Percentiles rank a stretch among this genome's conserved stretches.
phyloP scores from a whole-genome alignment of 2,888 invertebrate species.

The Terebella lapidaria region DNA sequence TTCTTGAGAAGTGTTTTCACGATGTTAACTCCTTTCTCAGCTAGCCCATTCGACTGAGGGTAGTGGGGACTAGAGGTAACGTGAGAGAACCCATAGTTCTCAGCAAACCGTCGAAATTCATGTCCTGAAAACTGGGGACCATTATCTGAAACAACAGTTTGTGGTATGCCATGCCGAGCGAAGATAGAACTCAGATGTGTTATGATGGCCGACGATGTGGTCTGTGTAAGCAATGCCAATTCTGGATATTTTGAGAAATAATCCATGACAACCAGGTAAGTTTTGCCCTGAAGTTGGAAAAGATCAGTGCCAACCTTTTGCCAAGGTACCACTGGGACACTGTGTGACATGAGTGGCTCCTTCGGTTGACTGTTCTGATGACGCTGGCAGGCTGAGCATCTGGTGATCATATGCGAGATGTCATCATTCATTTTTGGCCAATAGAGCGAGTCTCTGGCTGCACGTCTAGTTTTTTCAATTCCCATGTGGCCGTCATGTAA shows the following conservation, averaged over 20 bases:
- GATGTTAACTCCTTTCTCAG: conserved; percentile 24
- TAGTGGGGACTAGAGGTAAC: conserved; percentile 20
- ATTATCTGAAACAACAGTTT: conserved; percentile 20
- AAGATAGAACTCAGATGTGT: conserved; percentile 10
- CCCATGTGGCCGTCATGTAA: not conserved
- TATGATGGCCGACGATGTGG: conserved; percentile 12
- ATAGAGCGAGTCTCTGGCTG: not conserved
- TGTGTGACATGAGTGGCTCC: not conserved
- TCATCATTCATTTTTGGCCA: not conserved
- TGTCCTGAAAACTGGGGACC: no score
- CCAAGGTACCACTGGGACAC: not conserved
- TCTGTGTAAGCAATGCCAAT: not conserved
- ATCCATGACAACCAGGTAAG: conserved; percentile 8
- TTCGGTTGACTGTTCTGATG: not conserved
- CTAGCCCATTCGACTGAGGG: conserved; percentile 26
- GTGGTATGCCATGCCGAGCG: conserved; percentile 15
- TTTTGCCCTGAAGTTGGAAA: conserved; percentile 7
- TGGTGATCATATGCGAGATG: not conserved
- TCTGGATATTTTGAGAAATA: conserved; percentile 13
- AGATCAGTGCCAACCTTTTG: conserved; percentile 1
- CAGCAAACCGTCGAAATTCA: no score
- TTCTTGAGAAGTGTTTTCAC: conserved; percentile 23
- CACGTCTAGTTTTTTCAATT: not conserved
- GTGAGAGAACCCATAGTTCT: no score
- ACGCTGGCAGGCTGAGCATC: not conserved